Conservation (phyloP, 1,140 invertebrate species). For the Oppia nitens region DNA sequence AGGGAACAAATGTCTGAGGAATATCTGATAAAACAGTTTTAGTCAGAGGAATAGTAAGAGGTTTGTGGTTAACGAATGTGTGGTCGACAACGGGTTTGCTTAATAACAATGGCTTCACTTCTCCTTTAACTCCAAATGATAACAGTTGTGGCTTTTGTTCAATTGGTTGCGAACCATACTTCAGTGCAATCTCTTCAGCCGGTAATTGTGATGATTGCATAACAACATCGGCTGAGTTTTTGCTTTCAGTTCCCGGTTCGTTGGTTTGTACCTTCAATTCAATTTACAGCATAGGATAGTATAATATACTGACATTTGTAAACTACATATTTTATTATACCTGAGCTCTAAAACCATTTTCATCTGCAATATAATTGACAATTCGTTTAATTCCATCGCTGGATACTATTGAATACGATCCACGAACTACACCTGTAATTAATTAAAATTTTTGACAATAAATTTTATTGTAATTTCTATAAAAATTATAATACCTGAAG, state of each 20-base stretch:
- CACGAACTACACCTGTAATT: constrained; percentile 15
- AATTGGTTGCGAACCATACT: constrained; percentile 29
- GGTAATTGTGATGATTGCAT: constrained; percentile 10
- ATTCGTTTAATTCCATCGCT: constrained; percentile 22
- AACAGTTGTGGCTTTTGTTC: constrained; percentile 8
- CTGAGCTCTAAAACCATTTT: constrained; percentile 24
- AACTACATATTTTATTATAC: too few species aligned
- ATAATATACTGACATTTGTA: neutral
- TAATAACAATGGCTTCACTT: too few species aligned
- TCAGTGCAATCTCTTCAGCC: constrained; percentile 7
- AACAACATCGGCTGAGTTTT: constrained; percentile 13
- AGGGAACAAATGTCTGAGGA: too few species aligned
- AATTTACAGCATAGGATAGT: neutral
- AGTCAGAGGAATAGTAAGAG: too few species aligned
- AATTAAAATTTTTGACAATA: neutral
- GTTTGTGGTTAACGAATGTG: too few species aligned
- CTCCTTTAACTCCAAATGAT: too few species aligned
- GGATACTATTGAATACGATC: constrained; percentile 20
- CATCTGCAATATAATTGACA: constrained; percentile 27
- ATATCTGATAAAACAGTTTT: too few species aligned
- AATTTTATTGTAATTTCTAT: neutral
- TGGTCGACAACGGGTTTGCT: too few species aligned
- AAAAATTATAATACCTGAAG: neutral
- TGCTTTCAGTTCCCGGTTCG: constrained; percentile 17
- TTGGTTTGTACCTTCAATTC: constrained; percentile 6